Percentiles rank a stretch among this genome's conserved stretches.
Evolutionary conservation across 2,113 vertebrate genomes (phyloP).

Genomic region (Podarcis raffonei): DNA sequence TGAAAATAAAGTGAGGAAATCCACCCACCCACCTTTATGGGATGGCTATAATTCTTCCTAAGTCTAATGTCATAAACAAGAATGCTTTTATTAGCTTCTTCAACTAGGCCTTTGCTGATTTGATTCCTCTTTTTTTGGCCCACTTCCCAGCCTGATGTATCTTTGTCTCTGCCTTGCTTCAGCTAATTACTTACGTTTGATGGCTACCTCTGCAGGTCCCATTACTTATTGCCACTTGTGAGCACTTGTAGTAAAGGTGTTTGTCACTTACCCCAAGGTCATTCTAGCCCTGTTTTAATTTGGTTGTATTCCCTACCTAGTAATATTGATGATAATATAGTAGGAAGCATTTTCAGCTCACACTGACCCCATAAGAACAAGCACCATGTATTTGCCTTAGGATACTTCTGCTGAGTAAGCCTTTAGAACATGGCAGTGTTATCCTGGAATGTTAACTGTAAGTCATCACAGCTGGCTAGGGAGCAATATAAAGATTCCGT

Average conservation of each 20-base stretch:
- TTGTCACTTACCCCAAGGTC: slow-evolving; percentile 69
- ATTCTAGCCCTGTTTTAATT: slow-evolving; percentile 53
- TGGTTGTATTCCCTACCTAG: slow-evolving; percentile 39
- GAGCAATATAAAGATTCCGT: slow-evolving; percentile 63
- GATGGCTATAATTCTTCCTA: slow-evolving; percentile 47
- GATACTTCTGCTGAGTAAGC: slow-evolving; percentile 55
- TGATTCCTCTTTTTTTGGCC: slow-evolving; percentile 69
- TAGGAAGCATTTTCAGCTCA: slow-evolving; percentile 31
- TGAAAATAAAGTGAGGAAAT: not conserved
- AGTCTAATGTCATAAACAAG: slow-evolving; percentile 35
- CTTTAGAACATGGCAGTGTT: slow-evolving; percentile 38
- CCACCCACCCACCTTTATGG: not conserved
- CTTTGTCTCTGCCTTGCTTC: slow-evolving; percentile 44
- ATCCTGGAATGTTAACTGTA: slow-evolving; percentile 63
- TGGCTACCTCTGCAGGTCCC: slow-evolving; percentile 58
- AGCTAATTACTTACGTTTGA: slow-evolving; percentile 77
- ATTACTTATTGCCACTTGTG: slow-evolving; percentile 71
- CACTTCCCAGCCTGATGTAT: slow-evolving; percentile 70
- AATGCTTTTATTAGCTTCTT: slow-evolving; percentile 31
- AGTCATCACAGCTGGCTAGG: slow-evolving; percentile 50
- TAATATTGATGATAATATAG: slow-evolving; percentile 51
- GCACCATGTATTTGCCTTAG: not conserved
- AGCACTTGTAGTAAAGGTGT: slow-evolving; percentile 60
- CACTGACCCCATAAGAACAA: slow-evolving; percentile 19
- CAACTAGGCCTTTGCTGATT: slow-evolving; percentile 27